Evolutionary conservation across 1,140 invertebrate genomes (phyloP), one percentile per base, ranked within the genome.

Genomic region (Nasonia longicornis): DNA sequence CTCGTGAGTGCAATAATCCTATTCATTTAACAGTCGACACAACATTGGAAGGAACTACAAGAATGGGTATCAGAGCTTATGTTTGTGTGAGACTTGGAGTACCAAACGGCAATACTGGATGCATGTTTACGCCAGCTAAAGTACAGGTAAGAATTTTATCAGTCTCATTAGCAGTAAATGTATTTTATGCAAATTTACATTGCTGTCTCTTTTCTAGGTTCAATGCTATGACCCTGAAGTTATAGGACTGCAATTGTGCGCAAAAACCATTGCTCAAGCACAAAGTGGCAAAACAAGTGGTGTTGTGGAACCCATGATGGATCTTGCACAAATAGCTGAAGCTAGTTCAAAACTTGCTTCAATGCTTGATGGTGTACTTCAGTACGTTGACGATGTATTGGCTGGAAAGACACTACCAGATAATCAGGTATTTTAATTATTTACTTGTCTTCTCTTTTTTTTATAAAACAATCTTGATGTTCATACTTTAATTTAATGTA

Each of bases 11-110:
- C 86, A 95, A 95, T 80, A 97, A 96, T 90, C 98, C 98, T 7
- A 94, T 99, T 71, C 98, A 99, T 90, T 91, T 99, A 64, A 98
- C 97, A 22, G 93, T 99, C 31, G 98, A 99, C 88, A 98, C 98
- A 3, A 96, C 95, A 14, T 91, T 98, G 38, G 86, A 94, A 91
- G 88, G 91, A 91, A 95, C 90, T 90, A 91, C 93, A 1, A 94
- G 95, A 83, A 97, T 99, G 95, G 95, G 94, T 3, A 94, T 98
- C 71, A 96, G 97, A 84, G 96, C 96, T n/a, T 99, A 97, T 87
- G 93, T 98, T 79, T 95, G 94, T 80, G 92, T 93, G 4, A 88
- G 90, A 75, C 85, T 93, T 20, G 92, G 92, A 31, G 96, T 98
- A 64, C 97, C 97, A 31, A 95, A 95, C 80, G 97, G 97, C 71